Conservation (phyloP, 1,140 invertebrate species). For the Ganaspis sp. region DNA sequence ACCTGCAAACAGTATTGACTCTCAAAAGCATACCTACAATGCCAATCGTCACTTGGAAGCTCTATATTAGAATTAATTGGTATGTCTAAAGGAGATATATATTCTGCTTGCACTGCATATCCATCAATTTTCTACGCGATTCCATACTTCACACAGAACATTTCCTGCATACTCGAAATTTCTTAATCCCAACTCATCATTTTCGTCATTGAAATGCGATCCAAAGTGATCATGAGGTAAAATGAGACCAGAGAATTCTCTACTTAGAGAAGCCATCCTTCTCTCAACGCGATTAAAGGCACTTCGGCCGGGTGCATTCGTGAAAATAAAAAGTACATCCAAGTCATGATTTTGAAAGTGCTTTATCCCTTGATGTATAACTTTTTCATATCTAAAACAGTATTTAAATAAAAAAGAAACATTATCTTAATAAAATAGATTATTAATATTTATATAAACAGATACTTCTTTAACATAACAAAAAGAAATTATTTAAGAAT, state of each 20-base stretch:
- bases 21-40: neutral
- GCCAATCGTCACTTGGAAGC: neutral
- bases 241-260: neutral
- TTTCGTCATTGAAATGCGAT: neutral
- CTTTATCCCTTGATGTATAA: neutral
- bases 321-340: neutral
- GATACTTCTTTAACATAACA: too few relatives aligned
- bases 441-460: too few relatives aligned
- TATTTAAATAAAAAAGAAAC: neutral
- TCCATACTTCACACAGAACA: neutral
- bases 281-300: neutral
- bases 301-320: neutral
- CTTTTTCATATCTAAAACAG: neutral
- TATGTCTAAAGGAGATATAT: neutral
- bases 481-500: too few relatives aligned
- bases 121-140: neutral
- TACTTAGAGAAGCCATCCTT: neutral
- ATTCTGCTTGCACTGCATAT: neutral
- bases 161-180: neutral
- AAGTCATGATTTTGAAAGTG: neutral
- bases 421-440: too few relatives aligned
- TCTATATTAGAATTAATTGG: neutral
- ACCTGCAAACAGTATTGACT: neutral
- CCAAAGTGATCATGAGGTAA: neutral
- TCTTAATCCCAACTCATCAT: neutral